Evolutionary conservation across 2,113 vertebrate genomes (phyloP).

Genomic region (Xenus cinereus): DNA sequence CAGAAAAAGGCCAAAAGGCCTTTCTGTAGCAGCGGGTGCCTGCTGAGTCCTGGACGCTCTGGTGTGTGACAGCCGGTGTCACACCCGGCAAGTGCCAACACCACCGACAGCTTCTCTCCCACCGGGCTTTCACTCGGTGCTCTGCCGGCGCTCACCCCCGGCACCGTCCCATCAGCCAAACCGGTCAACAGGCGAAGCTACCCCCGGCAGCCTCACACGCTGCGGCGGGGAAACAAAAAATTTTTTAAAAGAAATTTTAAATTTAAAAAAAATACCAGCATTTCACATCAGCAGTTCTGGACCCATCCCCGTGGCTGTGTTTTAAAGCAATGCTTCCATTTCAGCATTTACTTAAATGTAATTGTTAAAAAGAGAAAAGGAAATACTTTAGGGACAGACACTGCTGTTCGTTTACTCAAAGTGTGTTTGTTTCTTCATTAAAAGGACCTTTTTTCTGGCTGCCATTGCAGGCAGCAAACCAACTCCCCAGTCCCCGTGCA

Average conservation of each 20-base stretch:
- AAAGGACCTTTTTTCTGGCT: background rate
- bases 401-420: background rate
- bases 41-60: fast-evolving
- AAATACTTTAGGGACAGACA: background rate
- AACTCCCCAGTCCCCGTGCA: fast-evolving
- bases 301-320: background rate
- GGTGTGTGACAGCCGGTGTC: fast-evolving
- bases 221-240: background rate
- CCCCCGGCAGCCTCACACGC: background rate
- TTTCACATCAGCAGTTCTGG: background rate
- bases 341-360: background rate
- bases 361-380: background rate
- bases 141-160: background rate
- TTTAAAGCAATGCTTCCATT: background rate
- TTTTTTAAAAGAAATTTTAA: background rate
- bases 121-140: fast-evolving
- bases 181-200: background rate
- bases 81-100: fast-evolving
- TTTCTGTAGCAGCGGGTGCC: background rate
- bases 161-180: fast-evolving
- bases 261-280: background rate
- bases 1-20: background rate
- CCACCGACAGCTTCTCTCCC: background rate
- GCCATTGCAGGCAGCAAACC: background rate
- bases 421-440: background rate